Evolutionary conservation across 2,888 invertebrate genomes (phyloP), one percentile per base, ranked within the genome.

Genomic region (Empis stercorea): DNA sequence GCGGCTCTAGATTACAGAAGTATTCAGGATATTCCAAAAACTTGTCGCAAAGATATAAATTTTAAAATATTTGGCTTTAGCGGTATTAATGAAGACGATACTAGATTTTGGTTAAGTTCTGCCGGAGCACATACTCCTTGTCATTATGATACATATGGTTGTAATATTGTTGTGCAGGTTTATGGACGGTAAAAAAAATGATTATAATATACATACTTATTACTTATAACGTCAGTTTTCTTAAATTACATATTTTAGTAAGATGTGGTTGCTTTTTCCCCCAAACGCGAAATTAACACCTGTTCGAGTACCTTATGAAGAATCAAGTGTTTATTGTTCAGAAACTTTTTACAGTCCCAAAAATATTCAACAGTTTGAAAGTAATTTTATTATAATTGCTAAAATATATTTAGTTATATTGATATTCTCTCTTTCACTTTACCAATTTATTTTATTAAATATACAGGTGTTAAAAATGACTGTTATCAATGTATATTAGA

Each of bases 141-240:
- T 51, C 97, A 97, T 66, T 81, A 82, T 62, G 96, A 97, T 64
- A 86, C 91, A 0, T 97, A 95, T 68, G 95, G 95, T 0, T 86
- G 81, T 57, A 97, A 97, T 71, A 76, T 96, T 58, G 84, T 96
- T 10, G 84, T 84, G 44, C 96, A 97, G 71, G 70, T 92, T 44
- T 76, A 78, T 71, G 95, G 95, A 61, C 84, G 76, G 92, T 91
- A 65, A 55, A 55, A 47, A 30, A 13, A n/a, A n/a, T n/a, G n/a
- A n/a, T n/a, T n/a, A n/a, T n/a, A n/a, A n/a, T n/a, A n/a, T n/a
- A n/a, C n/a, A n/a, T n/a, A n/a, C n/a, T n/a, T n/a, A n/a, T n/a
- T n/a, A n/a, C n/a, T n/a, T n/a, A n/a, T n/a, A n/a, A n/a, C n/a
- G n/a, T n/a, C n/a, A n/a, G n/a, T n/a, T n/a, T n/a, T n/a, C n/a